Base-by-base conservation (phyloP, 2,113 vertebrate genomes). In the Narcine bancroftii region DNA sequence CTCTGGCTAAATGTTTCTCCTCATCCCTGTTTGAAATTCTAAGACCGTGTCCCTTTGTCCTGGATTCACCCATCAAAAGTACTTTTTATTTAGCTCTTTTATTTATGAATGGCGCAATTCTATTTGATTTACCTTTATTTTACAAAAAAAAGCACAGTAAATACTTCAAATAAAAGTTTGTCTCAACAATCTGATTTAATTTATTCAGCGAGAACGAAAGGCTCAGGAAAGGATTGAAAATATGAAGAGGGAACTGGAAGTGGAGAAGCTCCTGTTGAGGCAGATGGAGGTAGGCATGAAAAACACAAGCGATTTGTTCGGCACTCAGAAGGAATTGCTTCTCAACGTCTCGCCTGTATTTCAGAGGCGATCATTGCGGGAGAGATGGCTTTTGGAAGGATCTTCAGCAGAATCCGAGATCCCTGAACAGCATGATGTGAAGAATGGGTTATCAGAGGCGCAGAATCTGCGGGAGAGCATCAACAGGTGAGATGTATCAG, bases 281-380 rank as follows among this genome's bases (percentile, higher is more conserved):
- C 72, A 75, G 72, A 36, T 75, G 11, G 39, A 75, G 72, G 72
- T 75, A 75, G 29, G 71, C 2, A 11, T 39, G 1, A 39, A 36
- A 17, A 75, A 75, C 39, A 3, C 15, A 39, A 39, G 11, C 11
- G 11, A 39, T 75, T 17, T 39, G n/a, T 75, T 39, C 72, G 13
- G 36, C 72, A 39, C 11, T 39, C 11, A 17, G 36, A 39, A 36
- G 72, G 72, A 75, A 75, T 39, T 39, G n/a, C n/a, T 39, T 36
- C 72, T 19, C 11, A 75, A 39, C 17, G 39, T 75, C 11, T 75
- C 2, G 39, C 39, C 72, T 75, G 39, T 75, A 36, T 75, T 75
- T 75, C 72, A 75, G 72, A 75, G 72, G n/a, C n/a, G n/a, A 75
- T 75, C 72, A 17, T 75, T 75, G 72, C 72, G 72, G 72, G 72